Percentiles rank a stretch among this genome's conserved stretches.
Evolutionary conservation across 2,888 invertebrate species (phyloP).

Genomic region (Anthoptus insignis): DNA sequence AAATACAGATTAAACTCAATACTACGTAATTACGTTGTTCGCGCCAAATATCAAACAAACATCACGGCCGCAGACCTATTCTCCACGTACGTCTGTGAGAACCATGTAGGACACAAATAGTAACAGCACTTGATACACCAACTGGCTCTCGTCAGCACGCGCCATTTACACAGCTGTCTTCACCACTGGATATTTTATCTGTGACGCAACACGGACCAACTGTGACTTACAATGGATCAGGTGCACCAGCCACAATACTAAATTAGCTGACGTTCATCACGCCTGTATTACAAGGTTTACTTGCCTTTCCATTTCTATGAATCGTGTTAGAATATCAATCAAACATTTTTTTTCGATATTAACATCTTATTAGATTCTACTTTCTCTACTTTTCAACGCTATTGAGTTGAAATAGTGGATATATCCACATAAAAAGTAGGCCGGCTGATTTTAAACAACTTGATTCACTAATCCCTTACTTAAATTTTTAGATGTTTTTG

Average conservation of each 20-base stretch:
- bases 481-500: too few species aligned
- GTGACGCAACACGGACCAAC: conserved; percentile 37
- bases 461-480: too few species aligned
- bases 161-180: conserved; percentile 11
- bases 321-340: background rate
- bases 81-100: conserved; percentile 1
- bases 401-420: too few species aligned
- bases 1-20: background rate
- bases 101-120: conserved; percentile 14
- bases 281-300: background rate
- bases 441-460: too few species aligned
- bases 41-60: background rate
- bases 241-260: background rate
- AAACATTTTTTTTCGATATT: too few species aligned
- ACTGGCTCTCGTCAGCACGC: conserved; percentile 11
- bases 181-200: conserved; percentile 35
- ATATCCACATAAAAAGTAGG: too few species aligned
- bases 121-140: conserved; percentile 13
- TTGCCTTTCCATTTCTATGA: background rate
- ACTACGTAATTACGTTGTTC: background rate
- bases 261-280: background rate
- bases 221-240: conserved; percentile 23
- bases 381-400: too few species aligned
- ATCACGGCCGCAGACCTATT: background rate
- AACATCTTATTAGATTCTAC: too few species aligned